A percentile compares a stretch with the other conserved stretches of the same genome.
Conservation (phyloP, 2,113 vertebrate species). For the Ceyx margarethae region DNA sequence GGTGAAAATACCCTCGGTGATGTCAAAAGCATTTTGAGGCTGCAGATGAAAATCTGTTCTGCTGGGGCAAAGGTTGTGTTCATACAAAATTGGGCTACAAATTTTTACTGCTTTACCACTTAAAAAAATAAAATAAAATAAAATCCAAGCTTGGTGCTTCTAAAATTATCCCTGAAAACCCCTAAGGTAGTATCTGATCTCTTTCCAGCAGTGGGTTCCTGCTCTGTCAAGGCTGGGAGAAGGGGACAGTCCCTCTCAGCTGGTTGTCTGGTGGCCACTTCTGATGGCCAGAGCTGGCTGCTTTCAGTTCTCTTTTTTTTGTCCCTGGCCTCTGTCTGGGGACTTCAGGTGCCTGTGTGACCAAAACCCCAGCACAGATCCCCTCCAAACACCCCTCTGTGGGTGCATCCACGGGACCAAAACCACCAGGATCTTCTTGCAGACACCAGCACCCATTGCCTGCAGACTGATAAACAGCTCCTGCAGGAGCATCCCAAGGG, state of each 20-base stretch:
- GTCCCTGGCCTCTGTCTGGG: accelerated
- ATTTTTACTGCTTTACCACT: not conserved
- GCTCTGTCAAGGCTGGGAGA: not conserved
- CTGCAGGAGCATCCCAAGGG: accelerated
- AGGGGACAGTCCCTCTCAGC: not conserved
- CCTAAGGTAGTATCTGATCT: accelerated
- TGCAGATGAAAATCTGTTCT: accelerated
- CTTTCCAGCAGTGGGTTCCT: not conserved
- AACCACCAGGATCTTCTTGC: no score
- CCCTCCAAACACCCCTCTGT: accelerated
- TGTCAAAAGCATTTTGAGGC: accelerated
- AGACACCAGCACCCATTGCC: accelerated
- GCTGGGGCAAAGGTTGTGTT: not conserved
- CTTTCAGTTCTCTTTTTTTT: not conserved
- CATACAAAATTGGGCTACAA: not conserved
- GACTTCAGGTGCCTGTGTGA: accelerated
- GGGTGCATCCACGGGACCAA: accelerated
- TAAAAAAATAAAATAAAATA: not conserved
- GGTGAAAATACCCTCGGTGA: accelerated
- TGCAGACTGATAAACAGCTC: not conserved
- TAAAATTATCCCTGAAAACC: not conserved
- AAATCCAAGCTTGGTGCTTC: not conserved
- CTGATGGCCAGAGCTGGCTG: not conserved
- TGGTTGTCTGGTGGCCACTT: not conserved
- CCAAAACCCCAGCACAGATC: accelerated